Evolutionary conservation across 92 coral and sea anemone species (phyloP).

Genomic region (Bergia puertoricense): DNA sequence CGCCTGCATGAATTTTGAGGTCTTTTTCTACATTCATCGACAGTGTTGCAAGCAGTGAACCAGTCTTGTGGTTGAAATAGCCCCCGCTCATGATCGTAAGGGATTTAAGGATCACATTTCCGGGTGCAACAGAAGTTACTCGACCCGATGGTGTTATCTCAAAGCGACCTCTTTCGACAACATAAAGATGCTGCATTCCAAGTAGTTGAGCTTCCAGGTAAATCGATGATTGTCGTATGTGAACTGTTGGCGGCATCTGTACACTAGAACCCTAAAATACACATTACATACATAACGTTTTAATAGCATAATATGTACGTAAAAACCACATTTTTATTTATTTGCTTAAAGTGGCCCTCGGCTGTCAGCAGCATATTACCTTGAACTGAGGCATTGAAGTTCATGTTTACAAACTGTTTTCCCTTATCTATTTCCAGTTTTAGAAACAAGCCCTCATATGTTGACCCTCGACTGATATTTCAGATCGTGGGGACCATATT

Average conservation of each 20-base stretch:
- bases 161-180: constrained; percentile 53
- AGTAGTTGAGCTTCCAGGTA: constrained; percentile 43
- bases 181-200: constrained; percentile 54
- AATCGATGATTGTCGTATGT: constrained; percentile 45
- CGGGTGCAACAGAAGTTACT: constrained; percentile 47
- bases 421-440: too few species aligned
- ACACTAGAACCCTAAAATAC: constrained; percentile 44
- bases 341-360: too few species aligned
- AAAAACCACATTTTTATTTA: too few species aligned
- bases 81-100: constrained; percentile 66
- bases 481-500: too few species aligned
- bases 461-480: too few species aligned
- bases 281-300: background rate
- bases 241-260: constrained; percentile 43
- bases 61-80: constrained; percentile 53
- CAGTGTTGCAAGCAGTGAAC: constrained; percentile 40
- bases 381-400: too few species aligned
- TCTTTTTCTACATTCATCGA: constrained; percentile 41
- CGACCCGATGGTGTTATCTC: constrained; percentile 61
- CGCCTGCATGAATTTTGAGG: constrained; percentile 63
- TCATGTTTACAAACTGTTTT: too few species aligned
- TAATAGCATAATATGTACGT: background rate
- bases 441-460: too few species aligned
- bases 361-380: too few species aligned
- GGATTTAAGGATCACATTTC: constrained; percentile 50